Evolutionary conservation across 2,888 invertebrate genomes (phyloP).

Genomic region (Pseudeuparius sepicola): DNA sequence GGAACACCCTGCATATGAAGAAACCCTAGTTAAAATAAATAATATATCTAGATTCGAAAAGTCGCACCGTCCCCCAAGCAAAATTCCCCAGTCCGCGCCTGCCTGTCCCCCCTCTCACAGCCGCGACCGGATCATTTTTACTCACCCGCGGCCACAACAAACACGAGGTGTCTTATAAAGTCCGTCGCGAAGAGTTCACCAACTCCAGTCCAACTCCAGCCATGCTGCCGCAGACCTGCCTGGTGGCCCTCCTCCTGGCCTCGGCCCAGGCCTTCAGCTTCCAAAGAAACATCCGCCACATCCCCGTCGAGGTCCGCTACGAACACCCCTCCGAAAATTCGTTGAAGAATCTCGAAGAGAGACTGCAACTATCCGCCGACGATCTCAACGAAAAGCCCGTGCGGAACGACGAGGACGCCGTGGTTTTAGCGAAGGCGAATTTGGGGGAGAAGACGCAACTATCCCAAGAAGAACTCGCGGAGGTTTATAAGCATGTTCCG

Average conservation of each 20-base stretch:
- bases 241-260: background rate
- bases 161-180: constrained; percentile 33
- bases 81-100: no score
- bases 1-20: no score
- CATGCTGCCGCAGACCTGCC: constrained; percentile 13
- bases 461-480: constrained; percentile 12
- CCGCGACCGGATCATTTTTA: no score
- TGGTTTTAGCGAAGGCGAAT: constrained; percentile 14
- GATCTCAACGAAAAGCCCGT: background rate
- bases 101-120: no score
- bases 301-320: constrained; percentile 34
- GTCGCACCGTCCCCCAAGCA: no score
- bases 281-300: constrained; percentile 18
- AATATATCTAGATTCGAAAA: no score
- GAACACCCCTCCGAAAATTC: constrained; percentile 20
- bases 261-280: no score
- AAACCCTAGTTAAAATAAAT: no score
- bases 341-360: constrained; percentile 3
- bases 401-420: no score
- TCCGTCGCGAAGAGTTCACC: constrained; percentile 34
- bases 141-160: no score
- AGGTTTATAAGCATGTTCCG: constrained; percentile 17
- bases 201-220: constrained; percentile 31
- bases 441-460: constrained; percentile 16
- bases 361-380: background rate